Conservation (phyloP, 2,797 vertebrate species). For the Pachyuromys duprasi region DNA sequence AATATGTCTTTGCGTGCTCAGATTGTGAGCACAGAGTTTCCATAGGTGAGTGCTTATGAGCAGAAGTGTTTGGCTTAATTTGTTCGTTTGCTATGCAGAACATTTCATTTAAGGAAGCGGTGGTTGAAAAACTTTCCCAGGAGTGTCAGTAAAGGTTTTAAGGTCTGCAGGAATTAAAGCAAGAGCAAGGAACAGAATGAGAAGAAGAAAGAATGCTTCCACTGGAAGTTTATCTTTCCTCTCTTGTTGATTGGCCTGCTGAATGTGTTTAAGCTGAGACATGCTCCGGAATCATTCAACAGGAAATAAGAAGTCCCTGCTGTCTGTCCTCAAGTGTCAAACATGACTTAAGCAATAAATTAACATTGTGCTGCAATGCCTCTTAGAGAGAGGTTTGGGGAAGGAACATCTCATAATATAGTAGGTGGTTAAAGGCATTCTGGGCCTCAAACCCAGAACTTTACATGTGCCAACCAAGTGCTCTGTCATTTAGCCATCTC, state of each 20-base stretch:
- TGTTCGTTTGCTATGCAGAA: conserved; percentile 48
- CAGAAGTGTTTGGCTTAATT: not conserved
- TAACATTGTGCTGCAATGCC: not conserved
- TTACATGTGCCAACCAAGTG: not conserved
- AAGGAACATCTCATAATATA: conserved; percentile 21
- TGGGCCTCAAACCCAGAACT: not conserved
- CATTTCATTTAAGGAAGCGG: conserved; percentile 36
- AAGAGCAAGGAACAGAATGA: not conserved
- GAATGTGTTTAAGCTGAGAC: not conserved
- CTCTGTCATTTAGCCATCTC: not conserved
- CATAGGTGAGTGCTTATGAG: not conserved
- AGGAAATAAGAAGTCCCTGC: conserved; percentile 35
- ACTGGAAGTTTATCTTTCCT: conserved; percentile 28
- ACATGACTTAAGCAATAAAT: conserved; percentile 32
- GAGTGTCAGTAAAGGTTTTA: conserved; percentile 58
- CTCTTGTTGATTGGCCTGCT: not conserved
- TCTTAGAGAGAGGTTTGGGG: not conserved
- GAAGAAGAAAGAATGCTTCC: not conserved
- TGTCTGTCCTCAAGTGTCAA: conserved; percentile 32
- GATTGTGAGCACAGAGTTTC: not conserved
- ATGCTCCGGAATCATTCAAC: not conserved
- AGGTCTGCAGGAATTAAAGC: not conserved
- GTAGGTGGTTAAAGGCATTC: conserved; percentile 63
- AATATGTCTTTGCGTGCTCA: not conserved
- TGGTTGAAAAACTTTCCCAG: conserved; percentile 48